Evolutionary conservation across 2,888 invertebrate genomes (phyloP).

Genomic region (Mesoligia furuncula): DNA sequence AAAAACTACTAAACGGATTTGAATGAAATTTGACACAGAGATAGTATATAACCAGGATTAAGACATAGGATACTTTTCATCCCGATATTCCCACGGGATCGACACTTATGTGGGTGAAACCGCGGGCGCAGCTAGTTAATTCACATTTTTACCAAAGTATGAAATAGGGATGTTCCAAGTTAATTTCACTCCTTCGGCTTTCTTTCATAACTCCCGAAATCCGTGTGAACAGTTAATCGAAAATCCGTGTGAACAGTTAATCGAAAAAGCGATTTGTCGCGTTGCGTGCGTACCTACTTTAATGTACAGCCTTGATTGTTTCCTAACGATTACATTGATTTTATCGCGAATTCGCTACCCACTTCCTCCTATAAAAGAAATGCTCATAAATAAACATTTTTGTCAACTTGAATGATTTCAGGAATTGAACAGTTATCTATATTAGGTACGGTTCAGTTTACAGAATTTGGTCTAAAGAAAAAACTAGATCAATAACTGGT

Average conservation of each 20-base stretch:
- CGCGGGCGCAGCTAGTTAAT: too few relatives aligned
- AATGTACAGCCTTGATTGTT: constrained; percentile 54
- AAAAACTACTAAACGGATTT: too few relatives aligned
- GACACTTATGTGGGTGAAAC: too few relatives aligned
- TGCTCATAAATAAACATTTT: constrained; percentile 42
- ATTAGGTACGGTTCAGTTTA: constrained; percentile 19
- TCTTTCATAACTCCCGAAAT: background rate
- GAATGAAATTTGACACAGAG: too few relatives aligned
- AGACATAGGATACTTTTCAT: too few relatives aligned
- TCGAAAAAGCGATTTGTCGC: constrained; percentile 59
- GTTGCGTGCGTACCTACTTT: constrained; percentile 53
- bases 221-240: constrained; percentile 27
- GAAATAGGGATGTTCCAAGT: background rate
- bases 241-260: constrained; percentile 28
- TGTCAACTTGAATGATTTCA: constrained; percentile 22
- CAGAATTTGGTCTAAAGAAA: constrained; percentile 26
- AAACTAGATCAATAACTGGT: constrained; percentile 3
- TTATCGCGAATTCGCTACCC: constrained; percentile 48
- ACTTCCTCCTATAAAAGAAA: constrained; percentile 37
- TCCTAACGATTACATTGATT: constrained; percentile 55
- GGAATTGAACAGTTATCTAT: constrained; percentile 18
- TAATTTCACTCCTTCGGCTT: background rate
- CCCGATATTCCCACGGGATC: too few relatives aligned
- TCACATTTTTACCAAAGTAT: too few relatives aligned
- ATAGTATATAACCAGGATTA: too few relatives aligned